Evolutionary conservation across 2,113 vertebrate species (phyloP).

Genomic region (Melanocharis versteri): DNA sequence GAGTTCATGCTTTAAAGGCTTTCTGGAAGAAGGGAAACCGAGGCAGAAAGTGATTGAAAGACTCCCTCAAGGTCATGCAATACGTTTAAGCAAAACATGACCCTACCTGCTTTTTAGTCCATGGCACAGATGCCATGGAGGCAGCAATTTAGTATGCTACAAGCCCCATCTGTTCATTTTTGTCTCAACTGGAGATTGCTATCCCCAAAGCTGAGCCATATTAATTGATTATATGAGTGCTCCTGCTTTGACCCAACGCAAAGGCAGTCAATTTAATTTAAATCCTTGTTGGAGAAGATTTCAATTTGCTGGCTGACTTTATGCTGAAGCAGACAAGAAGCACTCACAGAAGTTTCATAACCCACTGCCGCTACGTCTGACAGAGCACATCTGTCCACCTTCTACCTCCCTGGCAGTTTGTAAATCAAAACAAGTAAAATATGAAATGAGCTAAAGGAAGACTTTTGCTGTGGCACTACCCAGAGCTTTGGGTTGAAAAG

Average conservation of each 20-base stretch:
- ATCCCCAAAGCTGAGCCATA: constrained; percentile 32
- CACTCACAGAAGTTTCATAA: neutral
- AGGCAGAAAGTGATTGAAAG: neutral
- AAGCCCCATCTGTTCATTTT: constrained; percentile 52
- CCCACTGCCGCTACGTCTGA: neutral
- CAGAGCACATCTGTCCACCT: constrained; percentile 16
- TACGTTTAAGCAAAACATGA: neutral
- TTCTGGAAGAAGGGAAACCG: neutral
- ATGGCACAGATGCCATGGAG: constrained; percentile 21
- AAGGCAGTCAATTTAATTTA: constrained; percentile 55
- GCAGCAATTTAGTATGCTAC: constrained; percentile 41
- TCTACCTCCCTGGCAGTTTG: neutral
- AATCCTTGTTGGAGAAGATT: constrained; percentile 34
- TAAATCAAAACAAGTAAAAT: constrained; percentile 29
- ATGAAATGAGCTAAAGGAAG: neutral
- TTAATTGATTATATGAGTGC: constrained; percentile 52
- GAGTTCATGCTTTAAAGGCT: neutral
- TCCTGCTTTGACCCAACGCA: constrained; percentile 40
- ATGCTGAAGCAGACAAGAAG: constrained; percentile 6
- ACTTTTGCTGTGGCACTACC: neutral
- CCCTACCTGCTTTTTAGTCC: neutral
- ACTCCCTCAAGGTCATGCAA: neutral
- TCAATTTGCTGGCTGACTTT: constrained; percentile 49
- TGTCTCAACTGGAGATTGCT: constrained; percentile 40
- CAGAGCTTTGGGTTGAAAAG: neutral